These are phyloP conservation scores for Triplophysa rosa DNA, from an alignment of 2,113 vertebrate species.

Conservation along the genomic window DNA sequence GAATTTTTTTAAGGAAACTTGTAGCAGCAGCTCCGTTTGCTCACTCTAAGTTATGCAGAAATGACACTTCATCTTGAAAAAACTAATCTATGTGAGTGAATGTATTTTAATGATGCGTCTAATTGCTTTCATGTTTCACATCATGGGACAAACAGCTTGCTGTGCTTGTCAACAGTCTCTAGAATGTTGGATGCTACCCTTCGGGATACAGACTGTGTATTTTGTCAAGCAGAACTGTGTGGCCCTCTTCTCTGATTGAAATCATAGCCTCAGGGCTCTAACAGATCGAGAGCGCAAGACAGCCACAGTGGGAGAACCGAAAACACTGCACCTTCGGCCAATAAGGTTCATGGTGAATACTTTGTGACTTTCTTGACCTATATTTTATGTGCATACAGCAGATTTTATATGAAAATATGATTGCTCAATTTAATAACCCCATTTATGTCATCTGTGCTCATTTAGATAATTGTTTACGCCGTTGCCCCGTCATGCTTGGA, in stretches of 20 bases:
- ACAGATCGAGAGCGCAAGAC: constrained; percentile 22
- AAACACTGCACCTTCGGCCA: constrained; percentile 19
- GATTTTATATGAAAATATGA: neutral
- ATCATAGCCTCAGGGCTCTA: constrained; percentile 39
- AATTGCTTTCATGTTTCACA: neutral
- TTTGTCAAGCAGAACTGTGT: constrained; percentile 47
- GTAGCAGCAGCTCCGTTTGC: too few species aligned
- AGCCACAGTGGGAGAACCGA: constrained; percentile 29
- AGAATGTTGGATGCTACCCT: constrained; percentile 29
- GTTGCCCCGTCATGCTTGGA: constrained; percentile 41
- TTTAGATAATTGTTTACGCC: constrained; percentile 33
- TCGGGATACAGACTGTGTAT: constrained; percentile 35
- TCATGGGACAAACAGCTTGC: constrained; percentile 14
- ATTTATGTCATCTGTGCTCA: neutral
- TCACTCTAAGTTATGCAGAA: too few species aligned
- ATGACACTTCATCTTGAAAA: neutral
- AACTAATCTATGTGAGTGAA: neutral
- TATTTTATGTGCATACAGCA: neutral
- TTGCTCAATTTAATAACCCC: neutral
- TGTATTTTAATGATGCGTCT: neutral
- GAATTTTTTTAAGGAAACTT: too few species aligned
- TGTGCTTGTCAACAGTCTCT: constrained; percentile 19
- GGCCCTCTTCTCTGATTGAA: constrained; percentile 40
- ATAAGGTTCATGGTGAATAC: neutral
- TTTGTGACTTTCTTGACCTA: neutral